These are phyloP conservation scores for Piscicola geometra DNA, from an alignment of 2,888 invertebrate genomes.

Conservation along the genomic window DNA sequence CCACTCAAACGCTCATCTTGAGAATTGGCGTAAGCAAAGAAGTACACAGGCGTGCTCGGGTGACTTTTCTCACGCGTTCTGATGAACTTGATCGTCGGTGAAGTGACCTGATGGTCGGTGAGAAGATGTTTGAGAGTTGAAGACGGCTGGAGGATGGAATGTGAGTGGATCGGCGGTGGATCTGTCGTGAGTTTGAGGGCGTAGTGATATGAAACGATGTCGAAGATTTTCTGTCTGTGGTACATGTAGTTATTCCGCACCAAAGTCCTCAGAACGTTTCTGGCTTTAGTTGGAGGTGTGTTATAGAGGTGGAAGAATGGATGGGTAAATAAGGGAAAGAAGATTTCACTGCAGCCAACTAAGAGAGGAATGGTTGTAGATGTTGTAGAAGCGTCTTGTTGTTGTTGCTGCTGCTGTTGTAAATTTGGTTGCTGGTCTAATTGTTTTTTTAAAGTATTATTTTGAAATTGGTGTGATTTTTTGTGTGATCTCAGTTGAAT, in stretches of 20 bases:
- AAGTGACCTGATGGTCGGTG: slow-evolving; percentile 64
- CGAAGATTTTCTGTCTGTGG: slow-evolving; percentile 84
- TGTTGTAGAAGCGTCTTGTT: too few relatives aligned
- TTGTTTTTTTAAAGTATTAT: too few relatives aligned
- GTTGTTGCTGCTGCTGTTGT: too few relatives aligned
- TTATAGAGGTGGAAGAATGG: neutral
- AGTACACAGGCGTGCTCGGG: neutral
- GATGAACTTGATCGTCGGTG: slow-evolving; percentile 68
- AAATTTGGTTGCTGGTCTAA: too few relatives aligned
- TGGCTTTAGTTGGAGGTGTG: neutral
- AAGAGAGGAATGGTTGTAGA: too few relatives aligned
- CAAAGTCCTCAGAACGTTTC: slow-evolving; percentile 70
- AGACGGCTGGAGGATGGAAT: slow-evolving; percentile 65
- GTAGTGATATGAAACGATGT: slow-evolving; percentile 77
- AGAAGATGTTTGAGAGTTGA: slow-evolving; percentile 75
- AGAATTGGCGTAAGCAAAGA: slow-evolving; percentile 17
- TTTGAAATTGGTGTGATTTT: too few relatives aligned
- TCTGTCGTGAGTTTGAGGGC: slow-evolving; percentile 60
- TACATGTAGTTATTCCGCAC: slow-evolving; percentile 92
- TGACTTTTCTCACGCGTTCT: neutral
- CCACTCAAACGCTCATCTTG: neutral
- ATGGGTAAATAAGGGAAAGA: too few relatives aligned
- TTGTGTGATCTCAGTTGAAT: too few relatives aligned
- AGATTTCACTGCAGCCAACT: neutral
- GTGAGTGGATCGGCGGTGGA: neutral